A percentile compares a stretch with the other conserved stretches of the same genome.
These are phyloP conservation scores for Dryoscopus gambensis DNA, from an alignment of 2,113 vertebrate species.

Conservation along the genomic window DNA sequence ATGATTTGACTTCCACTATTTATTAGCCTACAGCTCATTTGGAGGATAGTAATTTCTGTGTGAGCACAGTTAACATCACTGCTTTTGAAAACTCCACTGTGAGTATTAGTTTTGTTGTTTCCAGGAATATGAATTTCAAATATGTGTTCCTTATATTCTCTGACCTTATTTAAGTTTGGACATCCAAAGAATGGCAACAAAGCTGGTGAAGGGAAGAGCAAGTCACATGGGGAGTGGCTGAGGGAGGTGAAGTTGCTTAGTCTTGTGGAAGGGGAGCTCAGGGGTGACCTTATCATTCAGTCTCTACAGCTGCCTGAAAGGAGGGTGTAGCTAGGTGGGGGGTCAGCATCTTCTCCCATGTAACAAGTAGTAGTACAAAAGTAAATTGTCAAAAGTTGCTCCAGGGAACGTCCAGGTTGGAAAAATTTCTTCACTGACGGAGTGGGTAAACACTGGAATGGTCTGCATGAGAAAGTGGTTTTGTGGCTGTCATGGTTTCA, in stretches of 20 bases:
- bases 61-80: background rate
- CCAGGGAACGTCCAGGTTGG: background rate
- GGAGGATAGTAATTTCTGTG: background rate
- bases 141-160: background rate
- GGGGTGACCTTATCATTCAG: too few species aligned
- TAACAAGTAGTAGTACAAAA: background rate
- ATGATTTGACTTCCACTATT: background rate
- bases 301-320: background rate
- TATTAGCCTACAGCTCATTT: background rate
- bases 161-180: background rate
- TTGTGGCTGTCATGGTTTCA: too few species aligned
- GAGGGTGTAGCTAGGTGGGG: rapidly evolving
- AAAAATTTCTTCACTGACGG: background rate
- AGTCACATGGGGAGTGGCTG: background rate
- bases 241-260: background rate
- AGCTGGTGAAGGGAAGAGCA: background rate
- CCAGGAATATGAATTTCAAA: background rate
- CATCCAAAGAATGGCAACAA: background rate
- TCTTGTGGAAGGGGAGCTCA: background rate
- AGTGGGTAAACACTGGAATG: background rate
- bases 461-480: background rate
- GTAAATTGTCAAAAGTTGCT: background rate
- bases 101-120: background rate
- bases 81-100: background rate
- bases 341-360: background rate